A percentile compares a stretch with the other conserved stretches of the same genome.
phyloP scores from a whole-genome alignment of 2,888 invertebrate genomes.

The Heptascelio sp. region DNA sequence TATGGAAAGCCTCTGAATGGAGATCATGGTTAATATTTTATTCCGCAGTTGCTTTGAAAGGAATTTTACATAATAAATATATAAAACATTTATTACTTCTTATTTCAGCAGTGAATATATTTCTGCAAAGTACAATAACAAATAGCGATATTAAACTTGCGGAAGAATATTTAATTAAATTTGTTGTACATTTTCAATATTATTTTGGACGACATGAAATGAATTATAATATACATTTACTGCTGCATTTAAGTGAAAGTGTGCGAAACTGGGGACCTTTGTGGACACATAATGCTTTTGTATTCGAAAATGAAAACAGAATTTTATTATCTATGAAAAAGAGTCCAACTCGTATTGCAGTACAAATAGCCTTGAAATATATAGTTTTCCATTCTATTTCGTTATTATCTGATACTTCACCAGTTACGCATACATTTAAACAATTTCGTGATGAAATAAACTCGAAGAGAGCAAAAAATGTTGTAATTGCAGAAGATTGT shows the following conservation, averaged over 20 bases:
- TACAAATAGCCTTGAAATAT: conserved; percentile 8
- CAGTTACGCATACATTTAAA: background rate
- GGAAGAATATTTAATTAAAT: background rate
- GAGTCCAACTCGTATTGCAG: background rate
- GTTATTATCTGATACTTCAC: background rate
- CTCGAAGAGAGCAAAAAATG: background rate
- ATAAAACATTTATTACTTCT: background rate
- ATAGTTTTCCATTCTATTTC: background rate
- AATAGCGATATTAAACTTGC: background rate
- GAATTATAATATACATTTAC: background rate
- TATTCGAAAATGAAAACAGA: conserved; percentile 48
- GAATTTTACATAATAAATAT: background rate
- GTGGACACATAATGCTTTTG: background rate
- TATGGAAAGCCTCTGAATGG: background rate
- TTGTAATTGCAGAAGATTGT: background rate
- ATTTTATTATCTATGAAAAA: background rate
- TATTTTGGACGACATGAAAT: background rate
- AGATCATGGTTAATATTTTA: background rate
- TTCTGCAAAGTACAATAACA: background rate
- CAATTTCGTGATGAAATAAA: background rate
- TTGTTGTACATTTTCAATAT: background rate
- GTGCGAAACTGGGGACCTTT: background rate
- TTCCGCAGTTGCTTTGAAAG: background rate
- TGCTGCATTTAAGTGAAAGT: background rate
- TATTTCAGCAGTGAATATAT: background rate